Base-by-base conservation (phyloP, 2,113 vertebrate species). In the Piprites chloris region DNA sequence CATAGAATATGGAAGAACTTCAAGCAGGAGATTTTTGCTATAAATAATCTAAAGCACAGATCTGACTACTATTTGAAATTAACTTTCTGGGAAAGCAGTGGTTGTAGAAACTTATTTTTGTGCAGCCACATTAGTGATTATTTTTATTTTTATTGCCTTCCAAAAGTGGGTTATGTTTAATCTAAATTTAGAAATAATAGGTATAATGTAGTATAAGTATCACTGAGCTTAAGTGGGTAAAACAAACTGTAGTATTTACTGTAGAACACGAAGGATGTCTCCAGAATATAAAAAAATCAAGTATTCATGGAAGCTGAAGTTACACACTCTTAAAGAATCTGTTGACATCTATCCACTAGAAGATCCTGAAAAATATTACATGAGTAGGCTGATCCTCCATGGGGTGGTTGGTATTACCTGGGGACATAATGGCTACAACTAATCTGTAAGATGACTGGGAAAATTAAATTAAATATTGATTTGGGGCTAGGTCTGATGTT, bases 381-480 rank as follows among this genome's bases (percentile, higher is more conserved):
- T 83, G 83, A 79, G 56, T 91, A 87, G 66, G 47, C 59, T 83
- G 66, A 71, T 58, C 67, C 35, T 94, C 67, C 52, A 47, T 55
- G 46, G 84, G 83, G 47, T 96, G 68, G 93, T 14, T 78, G 90
- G 11, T 47, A 15, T 91, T 95, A 77, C 89, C 90, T 87, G 72
- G 73, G 93, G 96, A 94, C 89, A 88, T 83, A 89, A 92, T 88
- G 73, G 61, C 87, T 97, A 71, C 56, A 73, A 84, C 72, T 88
- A 94, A 92, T 94, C 76, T 85, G 58, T 91, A 82, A 85, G 62
- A 75, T 91, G 49, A 84, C 79, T 84, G 97, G 97, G 97, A 97
- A 98, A 98, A 98, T 97, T 94, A 98, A 96, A 95, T 98, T 94
- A 98, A 96, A 95, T 98, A 98, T 98, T 97, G 98, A 98, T 98